A percentile compares a stretch with the other conserved stretches of the same genome.
phyloP scores from a whole-genome alignment of 2,797 vertebrate genomes.

The Adelosebastes latens region DNA sequence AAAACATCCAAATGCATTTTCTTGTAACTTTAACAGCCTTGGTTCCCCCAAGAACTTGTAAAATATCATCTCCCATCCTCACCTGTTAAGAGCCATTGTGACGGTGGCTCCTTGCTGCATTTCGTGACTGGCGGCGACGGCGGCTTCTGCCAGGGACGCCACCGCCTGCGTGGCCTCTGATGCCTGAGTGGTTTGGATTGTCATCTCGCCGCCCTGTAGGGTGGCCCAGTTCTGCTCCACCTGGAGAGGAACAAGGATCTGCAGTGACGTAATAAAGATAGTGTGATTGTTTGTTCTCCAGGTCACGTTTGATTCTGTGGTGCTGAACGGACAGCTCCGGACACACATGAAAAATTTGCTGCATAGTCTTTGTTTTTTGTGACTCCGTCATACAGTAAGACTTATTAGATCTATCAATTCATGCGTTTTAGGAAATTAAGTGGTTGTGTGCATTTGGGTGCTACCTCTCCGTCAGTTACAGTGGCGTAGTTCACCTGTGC shows the following conservation, averaged over 20 bases:
- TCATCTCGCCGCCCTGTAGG: slow-evolving; percentile 96
- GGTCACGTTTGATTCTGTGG: not conserved
- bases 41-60: not conserved
- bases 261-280: not conserved
- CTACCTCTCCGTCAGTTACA: slow-evolving; percentile 94
- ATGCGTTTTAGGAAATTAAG: not conserved
- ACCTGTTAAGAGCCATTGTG: slow-evolving; percentile 99
- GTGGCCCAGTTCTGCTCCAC: slow-evolving; percentile 98
- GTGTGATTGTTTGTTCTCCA: not conserved
- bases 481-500: slow-evolving; percentile 98
- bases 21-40: not conserved
- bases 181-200: slow-evolving; percentile 96
- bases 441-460: not conserved
- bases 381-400: not conserved
- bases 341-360: not conserved
- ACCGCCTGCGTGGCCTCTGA: slow-evolving; percentile 98
- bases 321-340: slow-evolving; percentile 20
- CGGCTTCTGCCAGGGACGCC: slow-evolving; percentile 94
- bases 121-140: slow-evolving; percentile 95
- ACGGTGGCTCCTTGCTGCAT: slow-evolving; percentile 95
- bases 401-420: not conserved
- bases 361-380: not conserved
- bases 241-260: slow-evolving; percentile 62
- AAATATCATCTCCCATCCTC: not conserved
- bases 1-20: not conserved